Conservation (phyloP, 2,797 vertebrate species). For the Rachycentron canadum region DNA sequence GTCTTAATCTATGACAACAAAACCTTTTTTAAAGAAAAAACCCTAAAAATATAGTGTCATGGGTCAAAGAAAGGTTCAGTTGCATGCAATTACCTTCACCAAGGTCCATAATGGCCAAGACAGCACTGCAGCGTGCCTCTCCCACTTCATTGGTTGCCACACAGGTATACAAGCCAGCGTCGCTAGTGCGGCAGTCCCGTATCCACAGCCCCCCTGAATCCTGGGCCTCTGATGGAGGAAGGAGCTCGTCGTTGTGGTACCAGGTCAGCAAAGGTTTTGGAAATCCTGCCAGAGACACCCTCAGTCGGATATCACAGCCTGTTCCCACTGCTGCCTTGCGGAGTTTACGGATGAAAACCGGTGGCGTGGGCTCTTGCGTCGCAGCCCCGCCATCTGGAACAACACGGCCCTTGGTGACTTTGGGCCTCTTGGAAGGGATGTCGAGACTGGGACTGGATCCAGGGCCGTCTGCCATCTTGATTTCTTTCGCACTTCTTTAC, state of each 20-base stretch:
- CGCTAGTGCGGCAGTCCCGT: slow-evolving; percentile 85
- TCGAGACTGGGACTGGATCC: slow-evolving; percentile 69
- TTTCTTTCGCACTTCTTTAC: slow-evolving; percentile 25
- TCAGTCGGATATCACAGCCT: slow-evolving; percentile 90
- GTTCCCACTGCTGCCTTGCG: slow-evolving; percentile 90
- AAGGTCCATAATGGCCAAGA: slow-evolving; percentile 91
- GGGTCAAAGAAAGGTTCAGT: not conserved
- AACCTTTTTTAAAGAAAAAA: not conserved
- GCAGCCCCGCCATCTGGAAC: slow-evolving; percentile 31
- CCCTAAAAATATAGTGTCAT: not conserved
- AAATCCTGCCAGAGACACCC: slow-evolving; percentile 87
- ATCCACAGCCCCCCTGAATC: slow-evolving; percentile 92
- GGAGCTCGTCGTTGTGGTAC: slow-evolving; percentile 88
- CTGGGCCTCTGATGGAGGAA: slow-evolving; percentile 76
- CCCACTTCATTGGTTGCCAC: slow-evolving; percentile 88
- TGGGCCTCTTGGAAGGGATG: slow-evolving; percentile 86
- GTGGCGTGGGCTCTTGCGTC: slow-evolving; percentile 64
- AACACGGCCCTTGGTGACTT: slow-evolving; percentile 74
- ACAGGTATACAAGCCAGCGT: slow-evolving; percentile 94
- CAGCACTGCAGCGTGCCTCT: slow-evolving; percentile 87
- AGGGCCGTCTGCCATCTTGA: slow-evolving; percentile 69
- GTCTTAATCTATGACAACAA: not conserved
- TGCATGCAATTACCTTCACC: slow-evolving; percentile 88
- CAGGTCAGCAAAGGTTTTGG: slow-evolving; percentile 89
- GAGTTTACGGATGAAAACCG: slow-evolving; percentile 88